Conservation (phyloP, 1,140 invertebrate genomes). For the Agrilus planipennis region DNA sequence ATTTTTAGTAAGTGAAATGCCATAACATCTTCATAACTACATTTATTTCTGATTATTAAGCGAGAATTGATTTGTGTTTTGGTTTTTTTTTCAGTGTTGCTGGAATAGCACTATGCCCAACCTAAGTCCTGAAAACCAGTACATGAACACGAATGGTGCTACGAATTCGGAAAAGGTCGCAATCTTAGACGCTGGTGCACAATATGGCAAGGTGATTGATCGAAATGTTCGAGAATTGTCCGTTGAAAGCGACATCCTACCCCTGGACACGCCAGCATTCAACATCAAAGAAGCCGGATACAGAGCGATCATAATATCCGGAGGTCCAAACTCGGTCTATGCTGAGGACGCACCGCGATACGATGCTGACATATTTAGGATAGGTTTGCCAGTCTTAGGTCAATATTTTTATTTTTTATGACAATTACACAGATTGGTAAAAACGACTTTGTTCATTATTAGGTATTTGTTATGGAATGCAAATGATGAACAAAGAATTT, state of each 20-base stretch:
- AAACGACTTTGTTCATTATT: constrained; percentile 12
- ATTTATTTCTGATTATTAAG: no score
- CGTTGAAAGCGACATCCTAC: constrained; percentile 88
- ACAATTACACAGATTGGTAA: constrained; percentile 7
- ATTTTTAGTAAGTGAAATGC: no score
- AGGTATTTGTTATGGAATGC: constrained; percentile 99
- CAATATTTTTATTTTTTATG: constrained; percentile 17
- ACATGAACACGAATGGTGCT: constrained; percentile 34
- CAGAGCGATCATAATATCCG: constrained; percentile 94
- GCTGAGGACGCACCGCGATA: constrained; percentile 89
- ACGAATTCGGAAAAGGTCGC: constrained; percentile 61
- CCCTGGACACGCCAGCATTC: constrained; percentile 84
- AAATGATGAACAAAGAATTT: constrained; percentile 98
- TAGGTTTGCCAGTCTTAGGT: constrained; percentile 90
- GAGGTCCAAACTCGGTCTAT: constrained; percentile 94
- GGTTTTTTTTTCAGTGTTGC: constrained; percentile 33
- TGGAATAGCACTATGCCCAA: constrained; percentile 39
- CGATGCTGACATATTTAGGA: constrained; percentile 90
- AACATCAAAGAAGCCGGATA: constrained; percentile 78
- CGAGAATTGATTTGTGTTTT: no score
- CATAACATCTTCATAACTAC: no score
- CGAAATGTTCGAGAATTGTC: constrained; percentile 81
- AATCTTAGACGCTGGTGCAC: constrained; percentile 96
- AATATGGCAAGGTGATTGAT: constrained; percentile 96
- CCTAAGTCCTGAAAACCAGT: constrained; percentile 36